Evolutionary conservation across 2,113 vertebrate genomes (phyloP).

Genomic region (Lagopus muta): DNA sequence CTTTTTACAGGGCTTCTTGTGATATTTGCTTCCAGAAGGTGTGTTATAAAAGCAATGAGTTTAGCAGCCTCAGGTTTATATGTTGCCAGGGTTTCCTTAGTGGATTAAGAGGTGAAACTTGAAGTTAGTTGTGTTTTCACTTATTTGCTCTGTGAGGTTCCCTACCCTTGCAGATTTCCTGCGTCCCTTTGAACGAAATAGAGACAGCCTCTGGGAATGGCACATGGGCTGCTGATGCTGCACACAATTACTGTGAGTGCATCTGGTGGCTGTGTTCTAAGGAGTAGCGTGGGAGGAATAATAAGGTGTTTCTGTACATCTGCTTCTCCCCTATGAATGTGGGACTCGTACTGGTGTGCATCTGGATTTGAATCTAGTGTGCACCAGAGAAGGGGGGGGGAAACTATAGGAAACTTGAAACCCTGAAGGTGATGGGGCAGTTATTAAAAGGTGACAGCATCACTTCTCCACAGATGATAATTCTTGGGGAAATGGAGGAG

Average conservation of each 20-base stretch:
- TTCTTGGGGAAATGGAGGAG: background rate
- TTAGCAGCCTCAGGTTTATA: conserved; percentile 39
- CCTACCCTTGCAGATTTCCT: background rate
- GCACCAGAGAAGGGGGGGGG: background rate
- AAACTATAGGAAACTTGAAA: background rate
- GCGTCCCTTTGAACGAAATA: background rate
- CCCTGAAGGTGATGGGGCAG: background rate
- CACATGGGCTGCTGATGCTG: background rate
- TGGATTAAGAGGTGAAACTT: background rate
- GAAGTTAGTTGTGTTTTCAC: background rate
- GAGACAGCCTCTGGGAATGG: background rate
- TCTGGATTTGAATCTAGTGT: background rate
- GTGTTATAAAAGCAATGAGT: conserved; percentile 15
- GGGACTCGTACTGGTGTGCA: background rate
- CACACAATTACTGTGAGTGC: background rate
- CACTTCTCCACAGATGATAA: background rate
- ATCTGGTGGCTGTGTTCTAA: conserved; percentile 2
- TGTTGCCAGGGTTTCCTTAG: background rate
- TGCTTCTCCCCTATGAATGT: background rate
- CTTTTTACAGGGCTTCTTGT: background rate
- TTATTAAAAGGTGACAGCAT: background rate
- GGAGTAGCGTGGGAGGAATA: background rate
- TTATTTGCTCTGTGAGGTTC: background rate
- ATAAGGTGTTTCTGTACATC: conserved; percentile 5
- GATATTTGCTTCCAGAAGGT: background rate